Conservation (phyloP, 2,797 vertebrate genomes). For the Avahi laniger region DNA sequence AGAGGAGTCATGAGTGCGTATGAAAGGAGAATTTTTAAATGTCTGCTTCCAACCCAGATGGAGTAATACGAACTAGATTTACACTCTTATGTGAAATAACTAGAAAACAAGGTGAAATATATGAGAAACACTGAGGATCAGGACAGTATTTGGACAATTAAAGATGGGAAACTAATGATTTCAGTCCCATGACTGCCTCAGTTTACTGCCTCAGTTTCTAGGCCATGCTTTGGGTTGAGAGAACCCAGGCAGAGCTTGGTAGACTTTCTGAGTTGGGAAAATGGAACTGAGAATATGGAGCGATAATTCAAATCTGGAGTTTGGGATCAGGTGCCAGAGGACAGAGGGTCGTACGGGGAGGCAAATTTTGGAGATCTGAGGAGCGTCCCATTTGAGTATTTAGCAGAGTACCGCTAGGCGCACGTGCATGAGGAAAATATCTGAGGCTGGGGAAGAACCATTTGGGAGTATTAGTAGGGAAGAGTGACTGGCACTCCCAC, state of each 20-base stretch:
- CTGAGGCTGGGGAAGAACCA: background rate
- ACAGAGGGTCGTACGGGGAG: background rate
- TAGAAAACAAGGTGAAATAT: background rate
- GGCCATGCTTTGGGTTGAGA: fast-evolving
- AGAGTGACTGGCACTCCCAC: background rate
- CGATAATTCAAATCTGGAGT: background rate
- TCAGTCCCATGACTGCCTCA: background rate
- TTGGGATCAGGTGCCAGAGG: background rate
- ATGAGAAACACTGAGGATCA: background rate
- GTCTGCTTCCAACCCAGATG: background rate
- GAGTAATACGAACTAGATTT: background rate
- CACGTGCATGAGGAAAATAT: background rate
- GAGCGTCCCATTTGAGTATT: background rate
- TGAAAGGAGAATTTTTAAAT: background rate
- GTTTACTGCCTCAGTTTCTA: background rate
- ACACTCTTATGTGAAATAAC: background rate
- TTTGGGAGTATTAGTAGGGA: background rate
- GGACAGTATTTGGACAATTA: background rate
- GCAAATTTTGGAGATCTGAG: background rate
- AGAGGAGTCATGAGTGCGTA: background rate
- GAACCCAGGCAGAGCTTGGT: background rate
- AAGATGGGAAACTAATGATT: background rate
- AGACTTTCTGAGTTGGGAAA: background rate
- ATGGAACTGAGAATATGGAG: background rate
- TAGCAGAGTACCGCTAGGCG: background rate